These are phyloP conservation scores for Geopemphigus sp. DNA, from an alignment of 1,140 invertebrate genomes.

Conservation along the genomic window DNA sequence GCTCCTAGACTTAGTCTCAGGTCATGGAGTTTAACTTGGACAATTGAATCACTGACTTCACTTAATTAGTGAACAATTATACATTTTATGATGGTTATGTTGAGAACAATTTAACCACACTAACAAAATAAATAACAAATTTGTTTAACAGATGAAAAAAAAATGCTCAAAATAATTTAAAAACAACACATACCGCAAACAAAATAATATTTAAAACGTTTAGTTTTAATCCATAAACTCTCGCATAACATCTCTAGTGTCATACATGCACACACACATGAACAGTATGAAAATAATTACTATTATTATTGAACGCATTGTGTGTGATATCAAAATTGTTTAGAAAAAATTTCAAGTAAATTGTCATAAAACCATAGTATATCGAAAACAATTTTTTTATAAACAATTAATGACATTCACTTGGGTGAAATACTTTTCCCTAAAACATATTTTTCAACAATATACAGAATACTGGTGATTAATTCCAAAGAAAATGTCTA, in stretches of 20 bases:
- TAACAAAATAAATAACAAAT: constrained; percentile 33
- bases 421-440: not conserved
- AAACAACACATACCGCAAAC: not conserved
- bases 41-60: not conserved
- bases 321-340: too few relatives aligned
- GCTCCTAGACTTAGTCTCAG: not conserved
- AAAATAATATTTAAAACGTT: not conserved
- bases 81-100: not conserved
- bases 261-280: too few relatives aligned
- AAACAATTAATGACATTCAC: not conserved
- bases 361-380: too few relatives aligned
- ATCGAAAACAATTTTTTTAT: too few relatives aligned
- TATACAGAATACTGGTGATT: too few relatives aligned
- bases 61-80: not conserved
- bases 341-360: too few relatives aligned
- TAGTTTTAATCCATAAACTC: not conserved
- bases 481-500: too few relatives aligned
- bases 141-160: not conserved
- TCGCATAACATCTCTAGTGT: not conserved
- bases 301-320: not conserved
- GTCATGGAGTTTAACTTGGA: not conserved
- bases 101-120: not conserved
- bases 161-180: not conserved
- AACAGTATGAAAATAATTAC: too few relatives aligned
- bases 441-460: too few relatives aligned